These are phyloP conservation scores for Entomobrya proxima DNA, from an alignment of 2,888 invertebrate species.

Conservation along the genomic window DNA sequence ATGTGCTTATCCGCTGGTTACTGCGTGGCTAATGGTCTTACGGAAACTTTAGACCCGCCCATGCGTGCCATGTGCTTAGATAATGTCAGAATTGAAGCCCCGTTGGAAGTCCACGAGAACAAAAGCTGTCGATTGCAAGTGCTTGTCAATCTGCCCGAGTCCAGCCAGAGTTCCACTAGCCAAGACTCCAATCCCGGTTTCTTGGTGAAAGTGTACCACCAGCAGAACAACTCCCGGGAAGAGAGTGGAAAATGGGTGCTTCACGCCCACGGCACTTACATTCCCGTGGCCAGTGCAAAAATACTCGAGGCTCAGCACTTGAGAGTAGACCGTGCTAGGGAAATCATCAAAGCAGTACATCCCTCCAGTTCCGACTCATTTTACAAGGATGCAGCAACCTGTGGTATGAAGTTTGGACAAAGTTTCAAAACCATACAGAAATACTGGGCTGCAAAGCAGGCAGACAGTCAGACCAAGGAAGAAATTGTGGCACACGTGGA, in stretches of 20 bases:
- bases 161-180: too few species aligned
- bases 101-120: not conserved
- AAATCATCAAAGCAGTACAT: too few species aligned
- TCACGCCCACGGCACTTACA: slow-evolving; percentile 21
- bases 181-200: too few species aligned
- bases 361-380: slow-evolving; percentile 20
- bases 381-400: slow-evolving; percentile 33
- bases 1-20: slow-evolving; percentile 22
- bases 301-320: not conserved
- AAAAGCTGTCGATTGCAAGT: not conserved
- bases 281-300: not conserved
- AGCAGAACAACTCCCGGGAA: not conserved
- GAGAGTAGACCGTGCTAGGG: not conserved
- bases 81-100: not conserved
- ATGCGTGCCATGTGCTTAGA: not conserved
- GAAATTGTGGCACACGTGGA: not conserved
- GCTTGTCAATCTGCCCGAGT: not conserved
- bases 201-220: not conserved
- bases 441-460: not conserved
- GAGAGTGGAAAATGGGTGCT: slow-evolving; percentile 36
- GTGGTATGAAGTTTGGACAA: slow-evolving; percentile 56
- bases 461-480: not conserved
- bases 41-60: not conserved
- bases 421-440: slow-evolving; percentile 35
- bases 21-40: not conserved